Base-by-base conservation (phyloP, 2,797 vertebrate species). In the Sphenopsis melanotis region DNA sequence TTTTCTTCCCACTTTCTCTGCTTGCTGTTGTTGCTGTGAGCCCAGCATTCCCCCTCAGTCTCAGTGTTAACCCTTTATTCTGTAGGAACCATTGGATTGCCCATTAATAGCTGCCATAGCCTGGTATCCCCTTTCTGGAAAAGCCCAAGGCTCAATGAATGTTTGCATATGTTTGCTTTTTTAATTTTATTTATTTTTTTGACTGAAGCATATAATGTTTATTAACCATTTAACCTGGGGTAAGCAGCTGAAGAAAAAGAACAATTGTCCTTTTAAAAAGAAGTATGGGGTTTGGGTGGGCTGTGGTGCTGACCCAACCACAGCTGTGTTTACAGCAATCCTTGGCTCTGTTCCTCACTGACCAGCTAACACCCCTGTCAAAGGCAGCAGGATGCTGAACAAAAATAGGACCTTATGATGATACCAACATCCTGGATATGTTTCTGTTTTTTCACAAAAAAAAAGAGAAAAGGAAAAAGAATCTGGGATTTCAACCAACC, bases 331-430 rank as follows among this genome's bases (percentile, higher is more conserved):
- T 70, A 41, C 39, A 91, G 72, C 82, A 92, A 76, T 47, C 77
- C 71, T 94, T 96, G 96, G 96, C 95, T 95, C 42, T 9, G 2
- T 66, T 96, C 79, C 83, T 56, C 66, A 18, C 90, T 93, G 94
- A 91, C 94, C 92, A 94, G 89, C 90, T 94, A 92, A 91, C 92
- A 56, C 29, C 50, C n/a, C 83, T 88, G 88, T 94, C 89, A 91
- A 71, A 97, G 81, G 71, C 96, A 93, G 92, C 30, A 24, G 95
- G 92, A 90, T 80, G 59, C 77, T 77, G 85, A 94, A 92, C 86
- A 57, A 78, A 96, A 96, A 95, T 90, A 91, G 75, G 87, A 88
- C 87, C 94, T 96, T 74, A 74, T 89, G 89, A 94, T 91, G 89
- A 89, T 71, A 90, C 83, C 83, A 94, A 80, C 70, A 95, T 95